These are phyloP conservation scores for Dasyprocta punctata DNA, from an alignment of 2,113 vertebrate species.

Conservation along the genomic window DNA sequence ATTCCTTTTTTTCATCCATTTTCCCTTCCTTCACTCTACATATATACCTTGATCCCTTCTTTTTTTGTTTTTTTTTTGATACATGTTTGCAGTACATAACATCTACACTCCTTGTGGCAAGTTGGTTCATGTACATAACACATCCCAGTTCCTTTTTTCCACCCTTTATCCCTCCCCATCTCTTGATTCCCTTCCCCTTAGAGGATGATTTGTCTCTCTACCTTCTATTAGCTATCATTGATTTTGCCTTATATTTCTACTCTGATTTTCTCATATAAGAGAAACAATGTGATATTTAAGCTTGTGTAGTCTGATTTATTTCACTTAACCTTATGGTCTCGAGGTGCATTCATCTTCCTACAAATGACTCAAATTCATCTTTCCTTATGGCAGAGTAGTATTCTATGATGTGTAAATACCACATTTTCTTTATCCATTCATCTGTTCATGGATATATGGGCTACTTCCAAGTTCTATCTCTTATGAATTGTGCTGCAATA, in stretches of 20 bases:
- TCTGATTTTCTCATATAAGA: background rate
- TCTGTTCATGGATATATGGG: background rate
- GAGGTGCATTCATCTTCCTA: background rate
- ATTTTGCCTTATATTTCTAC: background rate
- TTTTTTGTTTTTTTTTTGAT: background rate
- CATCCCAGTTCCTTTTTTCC: background rate
- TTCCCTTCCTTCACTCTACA: background rate
- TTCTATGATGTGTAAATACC: background rate
- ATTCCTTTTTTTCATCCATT: background rate
- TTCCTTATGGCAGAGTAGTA: background rate
- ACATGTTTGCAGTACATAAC: background rate
- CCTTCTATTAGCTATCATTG: background rate
- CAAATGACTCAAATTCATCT: background rate
- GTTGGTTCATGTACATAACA: background rate
- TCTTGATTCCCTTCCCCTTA: background rate
- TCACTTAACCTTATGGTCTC: background rate
- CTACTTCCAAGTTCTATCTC: background rate
- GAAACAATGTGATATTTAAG: background rate
- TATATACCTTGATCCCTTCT: background rate
- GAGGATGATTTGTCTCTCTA: background rate
- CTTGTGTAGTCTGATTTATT: background rate
- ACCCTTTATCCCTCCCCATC: background rate
- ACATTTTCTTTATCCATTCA: background rate
- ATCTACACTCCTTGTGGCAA: background rate
- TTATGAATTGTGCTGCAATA: background rate